These are phyloP conservation scores for Ptychochromis oligacanthus DNA, from an alignment of 2,113 vertebrate species.

Conservation along the genomic window DNA sequence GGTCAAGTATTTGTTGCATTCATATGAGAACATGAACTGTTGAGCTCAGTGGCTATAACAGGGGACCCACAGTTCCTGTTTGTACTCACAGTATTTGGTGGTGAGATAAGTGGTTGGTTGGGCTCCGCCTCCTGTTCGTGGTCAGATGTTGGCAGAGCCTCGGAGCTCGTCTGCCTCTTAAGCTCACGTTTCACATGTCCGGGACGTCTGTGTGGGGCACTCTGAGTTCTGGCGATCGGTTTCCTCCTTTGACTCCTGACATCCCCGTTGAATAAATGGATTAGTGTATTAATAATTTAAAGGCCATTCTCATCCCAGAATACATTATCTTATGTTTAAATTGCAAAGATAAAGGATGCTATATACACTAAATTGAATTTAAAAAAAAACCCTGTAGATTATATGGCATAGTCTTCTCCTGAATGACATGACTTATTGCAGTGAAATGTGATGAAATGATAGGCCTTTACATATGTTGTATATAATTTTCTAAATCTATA, in stretches of 20 bases:
- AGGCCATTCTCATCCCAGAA: neutral
- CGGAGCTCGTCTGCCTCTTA: conserved; percentile 71
- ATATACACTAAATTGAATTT: fast-evolving
- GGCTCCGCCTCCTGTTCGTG: conserved; percentile 3
- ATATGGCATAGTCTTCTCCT: neutral
- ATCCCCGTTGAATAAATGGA: conserved; percentile 2
- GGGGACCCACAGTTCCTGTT: neutral
- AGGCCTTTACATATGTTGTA: no score
- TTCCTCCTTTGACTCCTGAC: conserved; percentile 46
- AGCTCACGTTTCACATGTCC: conserved; percentile 40
- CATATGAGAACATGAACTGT: neutral
- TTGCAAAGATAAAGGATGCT: neutral
- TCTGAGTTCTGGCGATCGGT: conserved; percentile 86
- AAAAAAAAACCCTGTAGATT: neutral
- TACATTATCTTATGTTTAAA: fast-evolving
- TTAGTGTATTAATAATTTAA: neutral
- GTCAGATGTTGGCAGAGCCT: conserved; percentile 42
- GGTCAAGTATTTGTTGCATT: neutral
- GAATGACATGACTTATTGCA: no score
- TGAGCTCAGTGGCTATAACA: neutral
- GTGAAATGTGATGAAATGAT: no score
- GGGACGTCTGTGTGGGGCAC: conserved; percentile 82
- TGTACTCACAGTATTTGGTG: conserved; percentile 69
- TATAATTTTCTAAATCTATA: no score
- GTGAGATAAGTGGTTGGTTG: conserved; percentile 59